A percentile compares a stretch with the other conserved stretches of the same genome.
phyloP scores from a whole-genome alignment of 2,113 vertebrate genomes.

The Brienomyrus longianalis region DNA sequence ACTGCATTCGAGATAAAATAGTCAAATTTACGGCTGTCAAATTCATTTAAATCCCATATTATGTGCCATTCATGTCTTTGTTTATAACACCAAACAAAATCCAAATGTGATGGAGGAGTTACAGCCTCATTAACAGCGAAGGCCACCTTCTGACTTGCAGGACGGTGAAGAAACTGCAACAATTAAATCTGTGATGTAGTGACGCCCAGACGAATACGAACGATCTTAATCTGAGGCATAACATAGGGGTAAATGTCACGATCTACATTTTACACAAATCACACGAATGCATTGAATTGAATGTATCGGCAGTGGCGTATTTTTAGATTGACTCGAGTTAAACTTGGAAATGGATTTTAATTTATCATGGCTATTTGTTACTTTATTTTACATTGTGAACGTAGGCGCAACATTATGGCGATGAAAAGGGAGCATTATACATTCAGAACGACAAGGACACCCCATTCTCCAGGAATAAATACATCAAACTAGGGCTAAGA shows the following conservation, averaged over 20 bases:
- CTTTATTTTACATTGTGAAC: neutral
- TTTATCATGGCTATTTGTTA: neutral
- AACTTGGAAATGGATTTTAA: neutral
- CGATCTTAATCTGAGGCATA: neutral
- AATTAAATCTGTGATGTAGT: neutral
- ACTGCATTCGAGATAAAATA: neutral
- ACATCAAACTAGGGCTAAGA: neutral
- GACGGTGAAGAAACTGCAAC: neutral
- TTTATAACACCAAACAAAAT: neutral
- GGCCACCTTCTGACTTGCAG: neutral
- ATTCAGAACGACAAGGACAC: neutral
- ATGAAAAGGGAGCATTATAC: slow-evolving; percentile 1
- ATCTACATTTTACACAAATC: neutral
- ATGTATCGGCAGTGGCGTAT: neutral
- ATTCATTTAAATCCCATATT: neutral
- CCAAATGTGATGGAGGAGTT: neutral
- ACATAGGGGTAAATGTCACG: neutral
- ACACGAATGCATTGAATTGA: neutral
- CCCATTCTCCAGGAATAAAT: neutral
- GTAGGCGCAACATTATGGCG: neutral
- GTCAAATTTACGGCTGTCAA: neutral
- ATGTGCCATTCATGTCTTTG: neutral
- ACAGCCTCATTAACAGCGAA: neutral
- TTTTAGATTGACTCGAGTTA: neutral
- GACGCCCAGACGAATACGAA: neutral